Evolutionary conservation across 1,140 invertebrate species (phyloP).

Genomic region (Drosophila cardini): DNA sequence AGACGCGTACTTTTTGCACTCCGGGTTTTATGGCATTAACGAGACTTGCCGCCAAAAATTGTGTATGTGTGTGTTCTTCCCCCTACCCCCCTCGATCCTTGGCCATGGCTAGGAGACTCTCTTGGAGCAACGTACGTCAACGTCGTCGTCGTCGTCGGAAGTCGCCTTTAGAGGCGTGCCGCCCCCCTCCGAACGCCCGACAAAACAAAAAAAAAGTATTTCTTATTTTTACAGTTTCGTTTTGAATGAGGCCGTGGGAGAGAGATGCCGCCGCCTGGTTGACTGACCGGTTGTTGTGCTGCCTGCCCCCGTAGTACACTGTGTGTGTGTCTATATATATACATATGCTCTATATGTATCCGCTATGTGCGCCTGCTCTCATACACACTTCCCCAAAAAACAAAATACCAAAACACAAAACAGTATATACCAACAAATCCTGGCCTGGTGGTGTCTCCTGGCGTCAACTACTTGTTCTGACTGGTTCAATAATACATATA

Average conservation of each 20-base stretch:
- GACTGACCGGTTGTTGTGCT: constrained; percentile 41
- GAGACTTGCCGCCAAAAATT: background rate
- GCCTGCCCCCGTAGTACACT: constrained; percentile 20
- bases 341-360: no score
- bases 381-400: no score
- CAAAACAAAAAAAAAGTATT: constrained; percentile 60
- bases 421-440: no score
- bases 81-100: constrained; percentile 42
- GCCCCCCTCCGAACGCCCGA: no score
- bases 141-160: constrained; percentile 41
- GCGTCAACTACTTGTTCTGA: no score
- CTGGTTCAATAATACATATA: background rate
- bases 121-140: constrained; percentile 54
- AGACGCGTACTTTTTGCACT: constrained; percentile 30
- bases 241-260: constrained; percentile 57
- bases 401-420: no score
- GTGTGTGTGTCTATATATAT: background rate
- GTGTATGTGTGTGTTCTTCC: constrained; percentile 37
- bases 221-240: constrained; percentile 78
- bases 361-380: no score
- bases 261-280: constrained; percentile 63
- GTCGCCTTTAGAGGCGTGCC: constrained; percentile 49
- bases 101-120: constrained; percentile 43
- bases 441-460: no score
- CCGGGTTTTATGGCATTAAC: constrained; percentile 21